A percentile compares a stretch with the other conserved stretches of the same genome.
These are phyloP conservation scores for Lutraria lutraria DNA, from an alignment of 2,888 invertebrate species.

Conservation along the genomic window DNA sequence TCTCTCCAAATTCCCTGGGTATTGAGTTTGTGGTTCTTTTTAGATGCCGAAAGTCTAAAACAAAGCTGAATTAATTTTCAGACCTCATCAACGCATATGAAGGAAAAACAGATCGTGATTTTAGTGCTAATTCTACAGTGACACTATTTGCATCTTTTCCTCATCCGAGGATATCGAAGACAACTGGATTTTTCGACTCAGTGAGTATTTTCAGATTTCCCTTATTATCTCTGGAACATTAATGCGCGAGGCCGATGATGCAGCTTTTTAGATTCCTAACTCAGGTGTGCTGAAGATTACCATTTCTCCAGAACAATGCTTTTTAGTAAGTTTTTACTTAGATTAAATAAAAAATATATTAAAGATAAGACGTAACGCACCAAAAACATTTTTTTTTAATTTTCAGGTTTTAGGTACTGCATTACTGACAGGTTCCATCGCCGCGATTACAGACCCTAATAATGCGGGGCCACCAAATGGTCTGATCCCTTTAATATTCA, in stretches of 20 bases:
- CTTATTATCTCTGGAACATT: too few species aligned
- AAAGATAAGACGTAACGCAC: too few species aligned
- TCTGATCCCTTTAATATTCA: slow-evolving; percentile 60
- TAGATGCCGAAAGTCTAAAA: too few species aligned
- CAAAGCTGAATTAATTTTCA: slow-evolving; percentile 36
- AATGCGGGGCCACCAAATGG: slow-evolving; percentile 57
- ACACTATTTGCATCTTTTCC: slow-evolving; percentile 58
- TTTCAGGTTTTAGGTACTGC: slow-evolving; percentile 60
- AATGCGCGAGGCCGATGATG: too few species aligned
- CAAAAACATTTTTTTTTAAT: background rate
- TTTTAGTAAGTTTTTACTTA: too few species aligned
- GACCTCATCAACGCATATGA: slow-evolving; percentile 59
- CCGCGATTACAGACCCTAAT: slow-evolving; percentile 59
- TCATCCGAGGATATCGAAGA: slow-evolving; percentile 46
- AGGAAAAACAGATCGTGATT: slow-evolving; percentile 43
- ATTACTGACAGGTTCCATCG: slow-evolving; percentile 57
- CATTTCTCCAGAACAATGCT: too few species aligned
- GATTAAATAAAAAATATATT: too few species aligned
- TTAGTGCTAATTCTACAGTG: slow-evolving; percentile 46
- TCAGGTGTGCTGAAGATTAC: too few species aligned
- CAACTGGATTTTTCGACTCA: slow-evolving; percentile 60
- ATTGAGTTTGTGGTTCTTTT: too few species aligned
- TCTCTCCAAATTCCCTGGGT: too few species aligned
- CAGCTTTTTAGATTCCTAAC: too few species aligned
- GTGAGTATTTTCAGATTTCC: slow-evolving; percentile 38